Evolutionary conservation across 1,140 invertebrate species (phyloP), one percentile per base, ranked within the genome.

Genomic region (Drosophila obscura): DNA sequence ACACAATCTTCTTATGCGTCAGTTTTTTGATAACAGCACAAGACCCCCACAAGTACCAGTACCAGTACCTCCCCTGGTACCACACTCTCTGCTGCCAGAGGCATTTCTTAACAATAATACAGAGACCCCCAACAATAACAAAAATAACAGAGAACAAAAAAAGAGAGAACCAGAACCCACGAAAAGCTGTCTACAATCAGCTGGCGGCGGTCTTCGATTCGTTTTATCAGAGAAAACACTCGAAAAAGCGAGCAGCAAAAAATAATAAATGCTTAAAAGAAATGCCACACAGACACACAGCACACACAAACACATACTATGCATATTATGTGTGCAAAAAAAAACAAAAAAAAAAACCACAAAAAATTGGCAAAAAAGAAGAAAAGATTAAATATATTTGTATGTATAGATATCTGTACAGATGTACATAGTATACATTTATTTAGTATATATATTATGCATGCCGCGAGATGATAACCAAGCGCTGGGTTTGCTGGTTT

Each of bases 401-500:
- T 19, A 19, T 19, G 19, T 19, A 19, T 19, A 19, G 19, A 19
- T 19, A 1, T 41, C 19, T 39, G 22, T 31, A 57, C 11, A 44
- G 53, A 65, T 61, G 19, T 67, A 63, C 39, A 58, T 57, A 68
- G 55, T 58, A 52, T 49, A 76, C 55, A 77, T 59, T 13, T 39
- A 63, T 48, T 65, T 57, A 68, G 55, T 62, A 52, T 49, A 77
- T 59, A 77, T 59, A 77, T 77, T 65, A 73, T 77, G 28, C 71
- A 69, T 82, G 60, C 65, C 59, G 64, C 62, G 65, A 66, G 61
- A 76, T 80, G 80, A 83, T 83, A 83, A 83, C 80, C 60, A 50
- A 39, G 75, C 74, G 45, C 68, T 45, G 45, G 15, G 31, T 11
- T 45, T 49, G 53, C 64, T 44, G 61, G 69, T 53, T 35, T 71